A percentile compares a stretch with the other conserved stretches of the same genome.
phyloP scores from a whole-genome alignment of 2,888 invertebrate species.

The Amblyjoppa fuscipennis region DNA sequence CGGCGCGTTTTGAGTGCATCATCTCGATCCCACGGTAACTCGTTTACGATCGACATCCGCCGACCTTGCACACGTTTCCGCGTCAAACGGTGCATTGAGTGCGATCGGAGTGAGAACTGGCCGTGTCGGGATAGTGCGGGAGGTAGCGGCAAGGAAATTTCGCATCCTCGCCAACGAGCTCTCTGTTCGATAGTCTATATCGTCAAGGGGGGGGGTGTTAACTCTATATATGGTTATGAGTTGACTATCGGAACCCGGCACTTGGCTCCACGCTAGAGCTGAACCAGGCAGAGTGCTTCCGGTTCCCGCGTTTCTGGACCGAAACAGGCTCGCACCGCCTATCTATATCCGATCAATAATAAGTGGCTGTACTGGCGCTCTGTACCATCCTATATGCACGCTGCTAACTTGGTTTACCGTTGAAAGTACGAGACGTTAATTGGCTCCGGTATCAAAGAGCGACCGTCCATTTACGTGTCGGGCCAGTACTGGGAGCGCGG shows the following conservation, averaged over 20 bases:
- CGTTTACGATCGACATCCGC: conserved; percentile 70
- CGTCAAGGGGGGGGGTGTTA: neutral
- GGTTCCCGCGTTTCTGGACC: conserved; percentile 26
- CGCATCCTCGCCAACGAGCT: conserved; percentile 26
- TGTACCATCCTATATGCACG: conserved; percentile 21
- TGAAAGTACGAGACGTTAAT: conserved; percentile 54
- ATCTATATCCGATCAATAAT: conserved; percentile 57
- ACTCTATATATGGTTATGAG: conserved; percentile 33
- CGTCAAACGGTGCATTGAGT: conserved; percentile 57
- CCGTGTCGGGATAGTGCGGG: neutral
- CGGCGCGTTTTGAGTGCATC: conserved; percentile 57
- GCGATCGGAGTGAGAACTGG: conserved; percentile 22
- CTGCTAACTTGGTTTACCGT: conserved; percentile 50
- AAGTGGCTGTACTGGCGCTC: conserved; percentile 60
- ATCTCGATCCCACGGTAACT: conserved; percentile 70
- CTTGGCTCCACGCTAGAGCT: conserved; percentile 2
- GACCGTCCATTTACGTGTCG: conserved; percentile 49
- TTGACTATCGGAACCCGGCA: conserved; percentile 37
- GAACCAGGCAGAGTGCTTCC: conserved; percentile 42
- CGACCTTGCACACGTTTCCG: conserved; percentile 39
- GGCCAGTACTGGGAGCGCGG: conserved; percentile 23
- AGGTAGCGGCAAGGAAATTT: conserved; percentile 50
- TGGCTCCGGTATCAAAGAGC: conserved; percentile 54
- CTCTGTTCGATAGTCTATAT: conserved; percentile 31
- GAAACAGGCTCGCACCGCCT: conserved; percentile 30